These are phyloP conservation scores for Liasis olivaceus DNA, from an alignment of 2,797 vertebrate species.

Conservation along the genomic window DNA sequence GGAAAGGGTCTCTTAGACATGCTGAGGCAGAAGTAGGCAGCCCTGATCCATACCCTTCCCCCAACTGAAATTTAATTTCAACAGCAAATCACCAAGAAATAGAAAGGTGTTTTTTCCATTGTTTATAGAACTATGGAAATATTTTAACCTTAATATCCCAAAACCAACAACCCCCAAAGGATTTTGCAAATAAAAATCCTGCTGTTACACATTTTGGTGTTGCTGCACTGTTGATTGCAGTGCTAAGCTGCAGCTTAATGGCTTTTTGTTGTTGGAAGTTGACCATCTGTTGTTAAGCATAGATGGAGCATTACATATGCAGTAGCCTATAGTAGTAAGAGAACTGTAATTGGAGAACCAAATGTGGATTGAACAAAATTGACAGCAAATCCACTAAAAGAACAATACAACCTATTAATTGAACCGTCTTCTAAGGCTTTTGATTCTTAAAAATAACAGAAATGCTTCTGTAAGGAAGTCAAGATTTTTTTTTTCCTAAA, in stretches of 20 bases:
- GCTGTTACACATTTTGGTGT: background rate
- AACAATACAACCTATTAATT: background rate
- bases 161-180: background rate
- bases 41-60: background rate
- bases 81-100: background rate
- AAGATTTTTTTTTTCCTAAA: background rate
- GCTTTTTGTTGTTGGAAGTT: background rate
- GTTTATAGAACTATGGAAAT: background rate
- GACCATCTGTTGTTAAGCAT: background rate
- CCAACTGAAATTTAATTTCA: background rate
- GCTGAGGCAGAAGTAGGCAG: background rate
- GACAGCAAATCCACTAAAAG: background rate
- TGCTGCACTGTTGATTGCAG: background rate
- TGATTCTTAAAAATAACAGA: background rate
- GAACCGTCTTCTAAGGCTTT: background rate
- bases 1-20: background rate
- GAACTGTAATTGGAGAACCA: background rate
- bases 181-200: background rate
- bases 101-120: background rate
- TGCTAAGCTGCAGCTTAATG: background rate
- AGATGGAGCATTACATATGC: background rate
- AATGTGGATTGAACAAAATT: conserved; percentile 7
- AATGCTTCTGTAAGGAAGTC: background rate
- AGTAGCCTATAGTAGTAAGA: background rate
- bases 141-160: background rate